Evolutionary conservation across 2,113 vertebrate genomes (phyloP), one percentile per base, ranked within the genome.

Genomic region (Festucalex cinctus): DNA sequence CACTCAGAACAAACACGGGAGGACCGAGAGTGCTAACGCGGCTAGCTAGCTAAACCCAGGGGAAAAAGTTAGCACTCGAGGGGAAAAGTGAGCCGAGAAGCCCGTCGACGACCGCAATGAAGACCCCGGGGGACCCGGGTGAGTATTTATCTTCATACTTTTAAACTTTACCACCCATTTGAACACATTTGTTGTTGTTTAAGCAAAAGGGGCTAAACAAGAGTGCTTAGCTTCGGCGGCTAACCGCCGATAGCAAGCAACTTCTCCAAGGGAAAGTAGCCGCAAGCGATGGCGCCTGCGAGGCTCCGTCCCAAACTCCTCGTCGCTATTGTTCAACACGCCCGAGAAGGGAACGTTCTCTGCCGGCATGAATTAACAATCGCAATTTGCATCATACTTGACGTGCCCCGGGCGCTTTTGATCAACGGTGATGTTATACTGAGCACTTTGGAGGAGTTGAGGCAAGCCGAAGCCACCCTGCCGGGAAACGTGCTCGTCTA

Each of bases 71-170:
- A 32, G 64, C 46, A 60, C 49, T 70, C 82, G 71, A 74, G 76
- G 75, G 75, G 73, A 56, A 80, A 76, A 78, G 81, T 73, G 65
- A 64, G 22, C 9, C 12, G 4, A 65, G 32, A 51, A 37, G 35
- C 5, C 28, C 71, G 65, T 72, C 61, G 68, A 77, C 78, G 24
- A 37, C 73, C 5, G 76, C 74, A 3, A 93, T 93, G 92, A 93
- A 93, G 78, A 92, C 92, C 83, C 84, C 88, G 72, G 75, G 77
- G 2, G 91, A 93, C 8, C 63, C 88, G 76, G 92, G 91, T 93
- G 72, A 90, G 90, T 82, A 12, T 1, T 48, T 17, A 7, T 19
- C 3, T 12, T 26, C 14, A 4, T n/a, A 22, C 2, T 16, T 28
- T 5, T 0, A 17, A 41, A 66, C 49, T 78, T 61, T 72, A 19